Percentiles rank a stretch among this genome's conserved stretches.
Conservation (phyloP, 2,113 vertebrate species). For the Pomatorhinus ruficollis region DNA sequence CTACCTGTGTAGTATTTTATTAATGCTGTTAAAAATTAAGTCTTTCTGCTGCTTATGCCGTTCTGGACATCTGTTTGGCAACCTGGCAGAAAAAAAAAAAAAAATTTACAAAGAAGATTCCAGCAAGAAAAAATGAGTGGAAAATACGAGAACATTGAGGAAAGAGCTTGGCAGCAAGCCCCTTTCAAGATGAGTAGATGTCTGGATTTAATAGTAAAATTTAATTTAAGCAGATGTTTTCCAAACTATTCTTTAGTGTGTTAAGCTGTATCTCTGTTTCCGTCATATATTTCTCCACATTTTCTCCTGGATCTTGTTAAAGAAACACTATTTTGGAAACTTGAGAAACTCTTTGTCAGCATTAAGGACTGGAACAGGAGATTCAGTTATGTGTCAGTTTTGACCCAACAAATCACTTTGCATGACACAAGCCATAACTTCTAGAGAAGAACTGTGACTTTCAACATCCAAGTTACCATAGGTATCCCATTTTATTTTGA, state of each 20-base stretch:
- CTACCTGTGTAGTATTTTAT: neutral
- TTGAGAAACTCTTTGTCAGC: neutral
- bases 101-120: neutral
- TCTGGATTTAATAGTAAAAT: conserved; percentile 31
- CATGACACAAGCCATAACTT: neutral
- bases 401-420: neutral
- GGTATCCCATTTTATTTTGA: neutral
- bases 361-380: neutral
- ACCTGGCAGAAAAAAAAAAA: neutral
- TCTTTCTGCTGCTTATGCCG: neutral
- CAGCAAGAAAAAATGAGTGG: neutral
- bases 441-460: neutral
- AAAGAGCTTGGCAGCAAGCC: neutral
- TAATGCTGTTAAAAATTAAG: neutral
- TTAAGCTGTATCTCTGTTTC: neutral
- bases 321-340: neutral
- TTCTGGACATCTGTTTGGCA: neutral
- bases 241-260: neutral
- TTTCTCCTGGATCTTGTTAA: conserved; percentile 1
- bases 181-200: neutral
- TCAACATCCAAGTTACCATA: neutral
- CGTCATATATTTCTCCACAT: neutral
- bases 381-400: neutral
- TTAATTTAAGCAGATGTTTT: conserved; percentile 22
- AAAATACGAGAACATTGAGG: neutral